Evolutionary conservation across 2,888 invertebrate species (phyloP).

Genomic region (Perithous albicinctus): DNA sequence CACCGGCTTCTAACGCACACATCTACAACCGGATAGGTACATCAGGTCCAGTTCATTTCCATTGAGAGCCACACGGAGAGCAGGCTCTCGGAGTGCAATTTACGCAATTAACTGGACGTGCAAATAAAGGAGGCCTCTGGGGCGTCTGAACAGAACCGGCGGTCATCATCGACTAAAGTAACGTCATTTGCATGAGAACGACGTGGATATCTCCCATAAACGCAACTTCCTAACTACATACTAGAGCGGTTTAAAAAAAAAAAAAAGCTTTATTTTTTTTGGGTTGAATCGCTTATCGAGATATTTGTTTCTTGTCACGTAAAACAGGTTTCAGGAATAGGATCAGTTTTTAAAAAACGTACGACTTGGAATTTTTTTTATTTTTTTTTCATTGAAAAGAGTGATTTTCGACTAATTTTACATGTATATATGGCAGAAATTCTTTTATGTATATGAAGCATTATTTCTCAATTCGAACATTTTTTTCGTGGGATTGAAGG

Average conservation of each 20-base stretch:
- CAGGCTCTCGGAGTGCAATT: constrained; percentile 70
- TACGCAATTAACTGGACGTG: constrained; percentile 77
- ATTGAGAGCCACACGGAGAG: constrained; percentile 68
- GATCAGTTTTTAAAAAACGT: no score
- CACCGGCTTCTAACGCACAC: constrained; percentile 1
- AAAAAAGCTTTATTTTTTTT: no score
- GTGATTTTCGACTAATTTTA: no score
- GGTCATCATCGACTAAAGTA: constrained; percentile 73
- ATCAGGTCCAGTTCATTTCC: constrained; percentile 59
- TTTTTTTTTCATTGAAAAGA: no score
- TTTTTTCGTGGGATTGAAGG: no score
- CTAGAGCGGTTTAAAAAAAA: not conserved
- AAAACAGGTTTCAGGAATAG: no score
- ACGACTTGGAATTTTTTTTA: no score
- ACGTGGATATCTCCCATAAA: not conserved
- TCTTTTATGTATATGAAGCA: no score
- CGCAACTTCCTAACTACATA: constrained; percentile 17
- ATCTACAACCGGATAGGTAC: not conserved
- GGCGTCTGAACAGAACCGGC: constrained; percentile 50
- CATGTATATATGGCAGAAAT: no score
- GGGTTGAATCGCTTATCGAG: no score
- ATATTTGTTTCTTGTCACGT: no score
- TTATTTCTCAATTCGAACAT: no score
- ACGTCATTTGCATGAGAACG: constrained; percentile 73
- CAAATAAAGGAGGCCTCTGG: constrained; percentile 71